These are phyloP conservation scores for Cryptomyrus ogoouensis DNA, from an alignment of 2,113 vertebrate genomes.

Conservation along the genomic window DNA sequence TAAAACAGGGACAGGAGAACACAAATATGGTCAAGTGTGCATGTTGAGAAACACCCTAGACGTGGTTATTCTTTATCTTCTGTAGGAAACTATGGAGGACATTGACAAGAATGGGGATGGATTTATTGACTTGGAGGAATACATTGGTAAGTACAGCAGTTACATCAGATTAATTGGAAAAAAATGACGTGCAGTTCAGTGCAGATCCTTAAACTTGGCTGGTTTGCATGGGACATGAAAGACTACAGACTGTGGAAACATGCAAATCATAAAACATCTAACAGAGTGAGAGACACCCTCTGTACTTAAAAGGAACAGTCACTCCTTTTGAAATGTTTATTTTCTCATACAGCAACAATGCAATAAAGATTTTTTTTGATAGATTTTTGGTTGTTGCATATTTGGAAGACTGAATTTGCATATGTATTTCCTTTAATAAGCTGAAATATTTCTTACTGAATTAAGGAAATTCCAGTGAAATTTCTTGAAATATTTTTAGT, in stretches of 20 bases:
- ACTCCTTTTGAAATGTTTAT: background rate
- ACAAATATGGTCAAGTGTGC: background rate
- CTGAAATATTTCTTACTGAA: background rate
- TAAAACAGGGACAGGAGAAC: background rate
- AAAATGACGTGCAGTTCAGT: background rate
- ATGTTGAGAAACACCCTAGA: background rate
- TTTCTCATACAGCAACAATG: background rate
- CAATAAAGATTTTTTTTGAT: background rate
- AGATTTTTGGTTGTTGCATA: background rate
- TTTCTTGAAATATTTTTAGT: background rate
- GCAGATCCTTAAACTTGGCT: background rate
- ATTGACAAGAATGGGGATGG: slow-evolving; percentile 88
- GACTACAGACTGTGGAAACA: background rate
- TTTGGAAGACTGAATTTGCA: background rate
- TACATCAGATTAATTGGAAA: background rate
- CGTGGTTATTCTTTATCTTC: background rate
- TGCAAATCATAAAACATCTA: background rate
- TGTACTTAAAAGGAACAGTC: background rate
- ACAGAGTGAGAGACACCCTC: background rate
- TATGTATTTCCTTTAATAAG: background rate
- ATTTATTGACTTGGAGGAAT: slow-evolving; percentile 82
- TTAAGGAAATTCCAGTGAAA: background rate
- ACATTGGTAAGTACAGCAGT: slow-evolving; percentile 72
- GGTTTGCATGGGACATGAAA: background rate
- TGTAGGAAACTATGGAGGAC: slow-evolving; percentile 88